Evolutionary conservation across 2,113 vertebrate species (phyloP).

Genomic region (Centropristis striata): DNA sequence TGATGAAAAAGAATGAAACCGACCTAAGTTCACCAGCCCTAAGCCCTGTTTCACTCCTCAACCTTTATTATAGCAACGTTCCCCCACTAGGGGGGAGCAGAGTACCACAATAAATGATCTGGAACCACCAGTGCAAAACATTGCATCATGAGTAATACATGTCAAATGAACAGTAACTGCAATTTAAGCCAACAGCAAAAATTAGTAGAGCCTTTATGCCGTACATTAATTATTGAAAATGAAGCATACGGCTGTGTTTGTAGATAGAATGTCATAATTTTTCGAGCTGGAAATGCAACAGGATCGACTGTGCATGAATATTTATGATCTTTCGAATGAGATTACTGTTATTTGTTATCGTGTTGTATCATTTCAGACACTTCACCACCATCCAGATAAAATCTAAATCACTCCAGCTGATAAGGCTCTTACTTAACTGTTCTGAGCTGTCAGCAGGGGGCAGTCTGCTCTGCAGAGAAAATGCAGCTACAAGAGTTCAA

Average conservation of each 20-base stretch:
- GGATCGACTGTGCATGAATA: neutral
- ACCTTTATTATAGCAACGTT: neutral
- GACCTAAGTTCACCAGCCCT: neutral
- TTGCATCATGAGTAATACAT: neutral
- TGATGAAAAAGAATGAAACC: neutral
- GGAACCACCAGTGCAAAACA: neutral
- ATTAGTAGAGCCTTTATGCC: neutral
- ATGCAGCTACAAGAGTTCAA: conserved; percentile 7
- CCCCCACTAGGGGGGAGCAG: conserved; percentile 56
- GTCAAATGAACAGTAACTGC: neutral
- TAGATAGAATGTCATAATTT: neutral
- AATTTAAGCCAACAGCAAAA: neutral
- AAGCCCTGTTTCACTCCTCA: neutral
- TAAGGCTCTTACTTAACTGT: neutral
- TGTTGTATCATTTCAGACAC: neutral
- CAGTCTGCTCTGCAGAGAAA: conserved; percentile 33
- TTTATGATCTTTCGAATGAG: neutral
- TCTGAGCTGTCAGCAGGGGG: conserved; percentile 48
- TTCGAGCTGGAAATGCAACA: neutral
- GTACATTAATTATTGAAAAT: neutral
- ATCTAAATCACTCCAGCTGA: neutral
- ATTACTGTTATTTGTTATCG: neutral
- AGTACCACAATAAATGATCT: neutral
- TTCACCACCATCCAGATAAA: conserved; percentile 7
- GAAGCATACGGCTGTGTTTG: neutral